These are phyloP conservation scores for Xestobium rufovillosum DNA, from an alignment of 2,888 invertebrate genomes.

Conservation along the genomic window DNA sequence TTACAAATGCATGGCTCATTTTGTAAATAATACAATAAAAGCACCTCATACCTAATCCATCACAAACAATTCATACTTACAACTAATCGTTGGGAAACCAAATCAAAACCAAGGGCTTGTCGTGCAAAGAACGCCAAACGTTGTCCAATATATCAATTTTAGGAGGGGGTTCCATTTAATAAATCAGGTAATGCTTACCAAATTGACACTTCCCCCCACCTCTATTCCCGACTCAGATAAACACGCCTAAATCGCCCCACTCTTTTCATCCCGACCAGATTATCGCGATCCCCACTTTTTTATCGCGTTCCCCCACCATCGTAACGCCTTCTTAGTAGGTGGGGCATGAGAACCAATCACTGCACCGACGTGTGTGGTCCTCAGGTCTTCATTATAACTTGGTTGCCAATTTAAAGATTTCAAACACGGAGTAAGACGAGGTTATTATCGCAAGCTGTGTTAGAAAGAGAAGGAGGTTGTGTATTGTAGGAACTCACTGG, in stretches of 20 bases:
- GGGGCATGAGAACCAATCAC: slow-evolving; percentile 39
- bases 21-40: too few relatives aligned
- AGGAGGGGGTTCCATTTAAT: slow-evolving; percentile 27
- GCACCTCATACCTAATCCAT: too few relatives aligned
- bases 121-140: too few relatives aligned
- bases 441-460: slow-evolving; percentile 25
- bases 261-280: slow-evolving; percentile 5
- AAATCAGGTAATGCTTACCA: slow-evolving; percentile 30
- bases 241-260: neutral
- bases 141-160: slow-evolving; percentile 31
- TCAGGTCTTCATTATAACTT: slow-evolving; percentile 43
- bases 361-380: slow-evolving; percentile 45
- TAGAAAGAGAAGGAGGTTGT: slow-evolving; percentile 18
- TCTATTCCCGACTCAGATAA: neutral
- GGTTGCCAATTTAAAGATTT: slow-evolving; percentile 43
- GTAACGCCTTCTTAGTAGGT: slow-evolving; percentile 22
- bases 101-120: too few relatives aligned
- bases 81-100: too few relatives aligned
- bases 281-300: slow-evolving; percentile 4
- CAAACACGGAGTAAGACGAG: slow-evolving; percentile 34
- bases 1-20: too few relatives aligned
- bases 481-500: slow-evolving; percentile 12
- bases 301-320: slow-evolving; percentile 10
- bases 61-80: too few relatives aligned
- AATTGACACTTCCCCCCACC: slow-evolving; percentile 29